Evolutionary conservation across 2,888 invertebrate species (phyloP).

Genomic region (Branchinecta sandiegonensis): DNA sequence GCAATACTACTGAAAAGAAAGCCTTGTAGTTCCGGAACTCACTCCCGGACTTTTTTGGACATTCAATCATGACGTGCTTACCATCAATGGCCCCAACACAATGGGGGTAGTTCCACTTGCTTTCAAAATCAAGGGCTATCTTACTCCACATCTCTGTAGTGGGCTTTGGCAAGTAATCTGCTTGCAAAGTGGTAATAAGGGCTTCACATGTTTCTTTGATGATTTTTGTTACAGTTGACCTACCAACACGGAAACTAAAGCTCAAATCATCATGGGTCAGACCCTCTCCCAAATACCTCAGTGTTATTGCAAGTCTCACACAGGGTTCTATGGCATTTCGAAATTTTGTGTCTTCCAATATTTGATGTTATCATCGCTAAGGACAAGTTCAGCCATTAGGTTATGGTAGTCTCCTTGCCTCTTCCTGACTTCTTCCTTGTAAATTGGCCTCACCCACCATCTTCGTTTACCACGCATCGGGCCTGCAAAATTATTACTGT

Average conservation of each 20-base stretch:
- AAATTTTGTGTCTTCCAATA: background rate
- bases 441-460: background rate
- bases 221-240: conserved; percentile 30
- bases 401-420: background rate
- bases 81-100: conserved; percentile 6
- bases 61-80: background rate
- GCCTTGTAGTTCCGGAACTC: background rate
- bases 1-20: background rate
- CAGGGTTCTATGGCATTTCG: background rate
- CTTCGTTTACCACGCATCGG: no score
- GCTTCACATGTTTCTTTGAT: conserved; percentile 30
- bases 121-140: background rate
- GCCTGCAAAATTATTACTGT: no score
- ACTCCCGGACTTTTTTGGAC: background rate
- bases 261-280: conserved; percentile 30
- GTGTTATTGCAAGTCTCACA: conserved; percentile 19
- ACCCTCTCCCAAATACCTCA: conserved; percentile 30
- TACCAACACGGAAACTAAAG: conserved; percentile 31
- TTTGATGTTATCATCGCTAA: background rate
- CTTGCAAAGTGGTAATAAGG: conserved; percentile 28
- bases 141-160: background rate
- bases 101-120: background rate
- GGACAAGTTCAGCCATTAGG: background rate
- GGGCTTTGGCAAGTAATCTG: background rate
- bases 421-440: background rate